Conservation (phyloP, 2,797 vertebrate species). For the Cetoscarus ocellatus region DNA sequence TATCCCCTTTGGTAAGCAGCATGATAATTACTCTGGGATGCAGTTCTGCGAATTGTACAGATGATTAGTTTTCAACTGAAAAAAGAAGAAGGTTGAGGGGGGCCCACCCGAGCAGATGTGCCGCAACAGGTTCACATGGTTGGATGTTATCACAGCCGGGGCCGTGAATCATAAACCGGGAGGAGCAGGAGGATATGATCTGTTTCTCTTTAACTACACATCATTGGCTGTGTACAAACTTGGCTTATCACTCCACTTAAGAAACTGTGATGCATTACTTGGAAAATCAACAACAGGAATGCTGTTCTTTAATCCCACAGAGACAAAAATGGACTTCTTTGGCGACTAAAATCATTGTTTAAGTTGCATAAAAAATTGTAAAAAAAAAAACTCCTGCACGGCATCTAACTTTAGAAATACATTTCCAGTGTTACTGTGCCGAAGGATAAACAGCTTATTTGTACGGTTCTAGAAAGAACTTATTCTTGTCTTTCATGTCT, state of each 20-base stretch:
- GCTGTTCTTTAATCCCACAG: too few species aligned
- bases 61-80: constrained; percentile 60
- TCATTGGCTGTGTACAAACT: constrained; percentile 14
- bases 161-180: constrained; percentile 8
- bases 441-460: too few species aligned
- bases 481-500: too few species aligned
- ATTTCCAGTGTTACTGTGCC: too few species aligned
- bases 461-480: too few species aligned
- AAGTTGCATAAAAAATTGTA: too few species aligned
- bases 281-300: too few species aligned
- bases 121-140: constrained; percentile 62
- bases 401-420: too few species aligned
- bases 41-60: constrained; percentile 59
- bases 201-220: constrained; percentile 7
- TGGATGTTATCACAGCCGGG: constrained; percentile 31
- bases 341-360: too few species aligned
- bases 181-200: constrained; percentile 19
- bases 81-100: constrained; percentile 18
- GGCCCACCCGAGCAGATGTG: constrained; percentile 69
- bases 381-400: too few species aligned
- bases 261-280: too few species aligned
- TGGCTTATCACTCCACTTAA: neutral
- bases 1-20: constrained; percentile 73
- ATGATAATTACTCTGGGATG: constrained; percentile 75
- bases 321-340: too few species aligned